Evolutionary conservation across 2,888 invertebrate species (phyloP).

Genomic region (Tenthredo notha): DNA sequence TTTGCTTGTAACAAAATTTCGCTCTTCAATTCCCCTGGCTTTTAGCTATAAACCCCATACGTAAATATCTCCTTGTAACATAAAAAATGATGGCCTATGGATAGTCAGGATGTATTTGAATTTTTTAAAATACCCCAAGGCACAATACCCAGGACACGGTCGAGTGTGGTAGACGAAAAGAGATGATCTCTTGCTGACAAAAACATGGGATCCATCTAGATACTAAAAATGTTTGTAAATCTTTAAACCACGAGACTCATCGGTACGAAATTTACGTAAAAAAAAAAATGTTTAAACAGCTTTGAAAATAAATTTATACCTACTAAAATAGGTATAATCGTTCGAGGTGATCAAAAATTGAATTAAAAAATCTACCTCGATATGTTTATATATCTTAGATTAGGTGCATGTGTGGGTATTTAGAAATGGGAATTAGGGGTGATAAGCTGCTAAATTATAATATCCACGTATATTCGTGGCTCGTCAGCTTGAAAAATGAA

Average conservation of each 20-base stretch:
- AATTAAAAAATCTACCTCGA: not conserved
- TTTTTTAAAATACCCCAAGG: not conserved
- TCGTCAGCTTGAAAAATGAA: not conserved
- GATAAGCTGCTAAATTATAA: not conserved
- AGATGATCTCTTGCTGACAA: conserved; percentile 8
- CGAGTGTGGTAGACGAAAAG: not conserved
- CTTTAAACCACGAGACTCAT: not conserved
- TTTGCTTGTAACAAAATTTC: not conserved
- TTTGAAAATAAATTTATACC: not conserved
- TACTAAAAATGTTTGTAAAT: conserved; percentile 11
- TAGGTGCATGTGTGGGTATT: not conserved
- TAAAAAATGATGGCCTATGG: not conserved
- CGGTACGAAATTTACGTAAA: not conserved
- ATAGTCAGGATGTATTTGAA: not conserved
- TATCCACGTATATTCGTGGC: not conserved
- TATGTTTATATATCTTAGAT: not conserved
- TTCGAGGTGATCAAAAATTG: not conserved
- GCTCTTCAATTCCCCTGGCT: not conserved
- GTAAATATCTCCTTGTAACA: not conserved
- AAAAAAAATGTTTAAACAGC: too few species aligned
- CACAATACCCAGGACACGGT: not conserved
- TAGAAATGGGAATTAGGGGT: not conserved
- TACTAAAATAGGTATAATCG: not conserved
- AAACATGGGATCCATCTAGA: not conserved
- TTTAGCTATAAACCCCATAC: not conserved